Base-by-base conservation (phyloP, 2,113 vertebrate species). In the Muntiacus reevesi region DNA sequence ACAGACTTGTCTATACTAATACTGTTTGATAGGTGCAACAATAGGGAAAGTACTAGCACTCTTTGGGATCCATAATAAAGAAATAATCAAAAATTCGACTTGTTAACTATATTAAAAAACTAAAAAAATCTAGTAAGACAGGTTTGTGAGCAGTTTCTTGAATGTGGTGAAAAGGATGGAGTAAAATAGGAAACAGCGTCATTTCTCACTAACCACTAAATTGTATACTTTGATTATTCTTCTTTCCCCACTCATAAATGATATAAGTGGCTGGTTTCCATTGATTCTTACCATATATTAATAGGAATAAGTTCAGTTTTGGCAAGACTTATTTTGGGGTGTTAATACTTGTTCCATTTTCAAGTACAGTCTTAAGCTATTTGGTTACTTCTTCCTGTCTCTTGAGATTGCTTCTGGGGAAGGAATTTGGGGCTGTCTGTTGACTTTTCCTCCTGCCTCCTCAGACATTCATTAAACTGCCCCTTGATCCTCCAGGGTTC, bases 281-380 rank as follows among this genome's bases (percentile, higher is more conserved):
- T 59, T 91, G 62, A 36, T 93, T 84, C 11, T 91, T 87, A 12
- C 40, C 40, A 15, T 27, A 7, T 57, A 50, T 88, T 60, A 87
- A 30, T 45, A 76, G 60, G 36, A 84, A 50, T 94, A 93, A 89
- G n/a, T 91, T 94, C 45, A 89, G 8, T 86, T 96, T 94, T n/a
- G 28, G 23, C 7, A 64, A 1, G 36, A 40, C 40, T 88, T 43
- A 84, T 71, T 97, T 87, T 87, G 12, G 67, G 50, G 19, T 54
- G 30, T 84, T 94, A 90, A 60, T 40, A 45, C 62, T 16, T 71
- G 9, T 87, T 67, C 54, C 30, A 81, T n/a, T 78, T 87, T 91
- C 27, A 86, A 50, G 25, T 82, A 94, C 4, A 92, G 0, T 82
- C 89, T 95, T 64, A 64, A 96, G 62, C 71, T 50, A 13, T 54